Evolutionary conservation across 2,113 vertebrate genomes (phyloP).

Genomic region (Kryptolebias marmoratus): DNA sequence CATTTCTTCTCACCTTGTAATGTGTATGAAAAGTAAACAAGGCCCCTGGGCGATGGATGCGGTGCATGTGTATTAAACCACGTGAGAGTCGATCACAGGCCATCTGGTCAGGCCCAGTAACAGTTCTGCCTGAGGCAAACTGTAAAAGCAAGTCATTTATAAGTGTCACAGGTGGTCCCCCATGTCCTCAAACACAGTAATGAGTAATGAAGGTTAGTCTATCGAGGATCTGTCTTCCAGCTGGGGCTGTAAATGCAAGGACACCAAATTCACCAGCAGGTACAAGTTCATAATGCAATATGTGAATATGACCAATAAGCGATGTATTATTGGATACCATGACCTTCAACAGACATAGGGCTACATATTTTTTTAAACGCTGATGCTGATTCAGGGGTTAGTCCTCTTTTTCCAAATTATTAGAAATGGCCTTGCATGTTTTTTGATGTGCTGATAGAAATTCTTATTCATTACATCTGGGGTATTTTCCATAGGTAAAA

Average conservation of each 20-base stretch:
- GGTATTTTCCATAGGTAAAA: no score
- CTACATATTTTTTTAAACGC: not conserved
- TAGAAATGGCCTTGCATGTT: no score
- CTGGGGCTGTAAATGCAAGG: slow-evolving; percentile 61
- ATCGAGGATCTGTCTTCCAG: slow-evolving; percentile 61
- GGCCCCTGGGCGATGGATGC: slow-evolving; percentile 41
- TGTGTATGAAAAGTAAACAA: slow-evolving; percentile 37
- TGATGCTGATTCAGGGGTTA: not conserved
- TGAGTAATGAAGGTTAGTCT: slow-evolving; percentile 70
- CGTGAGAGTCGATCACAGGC: slow-evolving; percentile 67
- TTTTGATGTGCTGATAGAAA: no score
- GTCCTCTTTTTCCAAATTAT: not conserved
- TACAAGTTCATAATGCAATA: slow-evolving; percentile 37
- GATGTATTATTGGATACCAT: slow-evolving; percentile 44
- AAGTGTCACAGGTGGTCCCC: slow-evolving; percentile 73
- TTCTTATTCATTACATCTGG: no score
- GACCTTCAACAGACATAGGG: slow-evolving; percentile 40
- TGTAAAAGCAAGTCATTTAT: slow-evolving; percentile 74
- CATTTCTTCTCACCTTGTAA: slow-evolving; percentile 31
- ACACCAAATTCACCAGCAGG: slow-evolving; percentile 55
- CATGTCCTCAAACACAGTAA: slow-evolving; percentile 68
- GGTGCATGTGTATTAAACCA: slow-evolving; percentile 51
- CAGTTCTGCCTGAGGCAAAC: slow-evolving; percentile 61
- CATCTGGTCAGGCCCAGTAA: slow-evolving; percentile 67
- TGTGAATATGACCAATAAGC: slow-evolving; percentile 53